Evolutionary conservation across 2,113 vertebrate genomes (phyloP), one percentile per base, ranked within the genome.

Genomic region (Oreocharis arfaki): DNA sequence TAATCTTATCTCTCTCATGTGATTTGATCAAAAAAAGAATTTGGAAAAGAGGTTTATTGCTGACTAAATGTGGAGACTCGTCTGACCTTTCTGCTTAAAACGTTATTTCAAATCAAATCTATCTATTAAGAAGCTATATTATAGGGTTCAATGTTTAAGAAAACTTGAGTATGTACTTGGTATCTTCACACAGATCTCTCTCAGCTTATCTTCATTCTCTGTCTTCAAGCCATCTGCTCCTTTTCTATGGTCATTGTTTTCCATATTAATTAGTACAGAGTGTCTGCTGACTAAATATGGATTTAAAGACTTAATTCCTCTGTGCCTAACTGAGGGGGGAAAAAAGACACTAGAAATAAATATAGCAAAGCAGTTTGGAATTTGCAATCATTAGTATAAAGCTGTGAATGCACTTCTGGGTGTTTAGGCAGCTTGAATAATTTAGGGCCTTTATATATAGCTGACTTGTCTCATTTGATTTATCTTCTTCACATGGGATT

Each of bases 371-470:
- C 60, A 88, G 63, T 77, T 81, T 90, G 82, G 90, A 93, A 96
- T 96, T 95, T 91, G 92, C 79, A 88, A 21, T 95, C 87, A 35
- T 96, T 95, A 96, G 70, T 59, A 59, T 80, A 94, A 95, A 86
- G 85, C 92, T 96, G 83, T 33, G 83, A 94, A 89, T 85, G 88
- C 88, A 90, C 85, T 95, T 95, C 90, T 95, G 93, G 90, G 69
- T 93, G 92, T 96, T 96, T 96, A 93, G 83, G 95, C 95, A 96
- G 85, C 95, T 91, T 96, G 95, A 95, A 96, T 95, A 96, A 95
- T 96, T 96, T 88, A 96, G 71, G 60, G 68, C 42, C 86, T 96
- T 96, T 94, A 80, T 96, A 94, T 94, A 91, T 85, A 93, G 93
- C 92, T 95, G 96, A 93, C 93, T 96, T 96, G 93, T 85, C 95